A percentile compares a stretch with the other conserved stretches of the same genome.
Conservation (phyloP, 2,113 vertebrate genomes). For the Puffinus mauretanicus region DNA sequence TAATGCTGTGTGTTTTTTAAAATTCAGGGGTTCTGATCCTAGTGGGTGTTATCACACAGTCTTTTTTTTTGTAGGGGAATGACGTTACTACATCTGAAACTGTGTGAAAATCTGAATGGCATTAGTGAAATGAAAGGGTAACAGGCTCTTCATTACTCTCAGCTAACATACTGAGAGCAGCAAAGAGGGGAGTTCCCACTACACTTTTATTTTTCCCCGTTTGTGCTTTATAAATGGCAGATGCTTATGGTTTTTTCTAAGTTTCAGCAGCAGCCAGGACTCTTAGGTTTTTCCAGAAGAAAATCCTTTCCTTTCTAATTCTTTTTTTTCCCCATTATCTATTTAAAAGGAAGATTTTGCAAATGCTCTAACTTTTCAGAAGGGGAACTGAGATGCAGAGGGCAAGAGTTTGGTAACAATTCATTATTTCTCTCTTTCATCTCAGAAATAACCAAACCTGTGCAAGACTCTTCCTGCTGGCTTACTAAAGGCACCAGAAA, state of each 20-base stretch:
- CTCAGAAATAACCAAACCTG: neutral
- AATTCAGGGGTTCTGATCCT: neutral
- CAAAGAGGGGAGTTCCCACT: neutral
- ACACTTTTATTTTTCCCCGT: neutral
- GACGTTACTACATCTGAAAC: neutral
- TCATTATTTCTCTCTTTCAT: neutral
- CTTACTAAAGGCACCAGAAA: neutral
- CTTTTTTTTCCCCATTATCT: fast-evolving
- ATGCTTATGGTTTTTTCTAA: neutral
- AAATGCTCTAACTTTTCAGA: neutral
- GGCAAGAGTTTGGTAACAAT: neutral
- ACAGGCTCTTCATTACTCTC: neutral
- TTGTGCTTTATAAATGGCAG: neutral
- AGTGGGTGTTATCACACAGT: neutral
- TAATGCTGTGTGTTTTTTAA: neutral
- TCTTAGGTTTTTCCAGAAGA: neutral
- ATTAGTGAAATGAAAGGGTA: neutral
- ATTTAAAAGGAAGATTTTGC: neutral
- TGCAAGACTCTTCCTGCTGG: neutral
- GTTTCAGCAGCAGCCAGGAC: neutral
- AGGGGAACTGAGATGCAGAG: neutral
- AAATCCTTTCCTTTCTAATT: neutral
- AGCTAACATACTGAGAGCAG: too few relatives aligned
- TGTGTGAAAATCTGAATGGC: neutral
- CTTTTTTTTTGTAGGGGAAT: neutral